Conservation (phyloP, 2,797 vertebrate genomes). For the Ctenopoma multispine region DNA sequence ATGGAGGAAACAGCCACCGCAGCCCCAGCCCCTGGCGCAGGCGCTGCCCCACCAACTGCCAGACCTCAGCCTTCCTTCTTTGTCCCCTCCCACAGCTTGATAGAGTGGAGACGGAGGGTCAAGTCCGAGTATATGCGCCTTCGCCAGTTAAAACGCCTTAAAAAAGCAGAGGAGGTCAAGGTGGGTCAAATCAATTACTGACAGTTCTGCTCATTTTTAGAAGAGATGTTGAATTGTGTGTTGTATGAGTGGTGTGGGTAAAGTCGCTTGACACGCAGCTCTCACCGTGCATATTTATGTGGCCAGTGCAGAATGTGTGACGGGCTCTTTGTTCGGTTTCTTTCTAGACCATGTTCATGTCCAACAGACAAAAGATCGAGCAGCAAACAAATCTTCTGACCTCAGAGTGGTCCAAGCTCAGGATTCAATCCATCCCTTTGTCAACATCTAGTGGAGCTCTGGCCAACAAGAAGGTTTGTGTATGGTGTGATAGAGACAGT, state of each 20-base stretch:
- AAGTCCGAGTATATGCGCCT: slow-evolving; percentile 98
- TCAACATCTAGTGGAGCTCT: slow-evolving; percentile 86
- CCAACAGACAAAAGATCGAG: slow-evolving; percentile 94
- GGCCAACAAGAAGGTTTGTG: slow-evolving; percentile 90
- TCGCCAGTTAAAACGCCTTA: slow-evolving; percentile 93
- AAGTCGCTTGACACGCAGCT: background rate
- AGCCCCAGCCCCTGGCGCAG: slow-evolving; percentile 31
- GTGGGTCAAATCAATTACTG: slow-evolving; percentile 69
- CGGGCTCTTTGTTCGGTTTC: slow-evolving; percentile 34
- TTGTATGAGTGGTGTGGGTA: background rate
- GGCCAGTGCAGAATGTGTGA: background rate
- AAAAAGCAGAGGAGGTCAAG: slow-evolving; percentile 94
- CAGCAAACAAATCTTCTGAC: slow-evolving; percentile 90
- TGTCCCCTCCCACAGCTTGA: slow-evolving; percentile 82
- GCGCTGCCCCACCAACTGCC: slow-evolving; percentile 62
- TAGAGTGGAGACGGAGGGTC: slow-evolving; percentile 96
- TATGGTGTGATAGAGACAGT: background rate
- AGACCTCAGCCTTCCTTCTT: slow-evolving; percentile 65
- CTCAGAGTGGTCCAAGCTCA: slow-evolving; percentile 93
- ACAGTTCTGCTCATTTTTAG: background rate
- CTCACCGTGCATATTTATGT: background rate
- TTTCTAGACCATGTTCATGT: slow-evolving; percentile 90
- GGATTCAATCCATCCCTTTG: slow-evolving; percentile 91
- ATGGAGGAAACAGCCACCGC: slow-evolving; percentile 75
- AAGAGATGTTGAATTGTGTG: background rate